phyloP scores from a whole-genome alignment of 1,140 invertebrate species.

The Papilio dardanus region DNA sequence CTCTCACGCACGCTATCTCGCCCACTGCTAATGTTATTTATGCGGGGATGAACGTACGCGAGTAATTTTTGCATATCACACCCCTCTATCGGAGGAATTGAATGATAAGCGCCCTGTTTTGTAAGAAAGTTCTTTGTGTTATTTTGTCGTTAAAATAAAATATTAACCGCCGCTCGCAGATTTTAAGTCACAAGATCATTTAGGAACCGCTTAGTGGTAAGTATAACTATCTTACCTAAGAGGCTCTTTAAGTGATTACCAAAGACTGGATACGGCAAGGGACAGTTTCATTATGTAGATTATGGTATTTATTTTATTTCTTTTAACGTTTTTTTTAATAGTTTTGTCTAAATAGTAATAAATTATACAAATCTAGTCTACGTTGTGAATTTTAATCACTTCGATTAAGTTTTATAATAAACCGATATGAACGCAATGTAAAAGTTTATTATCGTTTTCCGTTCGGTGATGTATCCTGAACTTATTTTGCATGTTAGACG shows the following conservation, averaged over 20 bases:
- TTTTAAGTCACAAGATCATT: too few species aligned
- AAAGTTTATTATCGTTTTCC: constrained; percentile 66
- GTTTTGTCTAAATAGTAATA: too few species aligned
- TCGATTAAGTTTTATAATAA: background rate
- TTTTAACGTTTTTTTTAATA: too few species aligned
- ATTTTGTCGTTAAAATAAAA: background rate
- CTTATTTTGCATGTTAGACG: constrained; percentile 72
- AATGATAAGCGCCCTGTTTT: constrained; percentile 69
- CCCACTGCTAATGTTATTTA: constrained; percentile 73
- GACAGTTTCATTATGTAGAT: too few species aligned
- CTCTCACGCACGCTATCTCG: constrained; percentile 71
- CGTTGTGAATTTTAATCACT: background rate
- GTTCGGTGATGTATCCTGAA: constrained; percentile 63
- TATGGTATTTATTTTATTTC: too few species aligned
- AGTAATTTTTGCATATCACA: constrained; percentile 78
- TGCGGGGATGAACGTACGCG: constrained; percentile 73
- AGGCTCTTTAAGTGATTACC: too few species aligned
- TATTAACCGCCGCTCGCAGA: background rate
- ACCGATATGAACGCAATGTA: background rate
- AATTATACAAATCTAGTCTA: too few species aligned
- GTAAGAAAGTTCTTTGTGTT: constrained; percentile 39
- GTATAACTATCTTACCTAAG: background rate
- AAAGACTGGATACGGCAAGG: too few species aligned
- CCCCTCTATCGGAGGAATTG: constrained; percentile 68
- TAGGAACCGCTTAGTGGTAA: too few species aligned